phyloP scores from a whole-genome alignment of 2,888 invertebrate species.

The Strigamia transsilvanica region DNA sequence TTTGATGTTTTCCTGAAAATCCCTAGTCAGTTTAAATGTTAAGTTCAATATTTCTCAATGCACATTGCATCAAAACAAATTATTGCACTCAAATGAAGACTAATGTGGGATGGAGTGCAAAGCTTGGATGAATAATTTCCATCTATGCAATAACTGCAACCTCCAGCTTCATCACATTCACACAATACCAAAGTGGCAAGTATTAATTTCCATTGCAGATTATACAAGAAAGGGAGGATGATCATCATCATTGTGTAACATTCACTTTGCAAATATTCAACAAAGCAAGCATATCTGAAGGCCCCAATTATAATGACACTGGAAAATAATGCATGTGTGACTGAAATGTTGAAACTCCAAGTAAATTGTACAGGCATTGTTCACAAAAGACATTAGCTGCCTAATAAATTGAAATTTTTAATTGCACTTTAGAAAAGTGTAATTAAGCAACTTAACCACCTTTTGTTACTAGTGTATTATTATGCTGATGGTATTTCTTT shows the following conservation, averaged over 20 bases:
- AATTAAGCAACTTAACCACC: neutral
- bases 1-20: slow-evolving; percentile 1
- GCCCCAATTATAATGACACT: neutral
- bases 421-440: neutral
- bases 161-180: neutral
- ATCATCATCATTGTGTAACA: neutral
- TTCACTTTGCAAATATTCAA: neutral
- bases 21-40: neutral
- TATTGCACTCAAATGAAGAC: neutral
- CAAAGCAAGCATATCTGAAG: neutral
- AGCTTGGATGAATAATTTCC: neutral
- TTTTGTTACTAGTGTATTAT: no score
- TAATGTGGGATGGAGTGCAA: neutral
- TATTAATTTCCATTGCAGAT: neutral
- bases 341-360: neutral
- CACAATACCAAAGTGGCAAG: neutral
- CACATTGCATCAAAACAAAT: neutral
- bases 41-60: neutral
- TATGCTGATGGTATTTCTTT: no score
- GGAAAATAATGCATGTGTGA: neutral
- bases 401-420: neutral
- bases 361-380: neutral
- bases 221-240: neutral
- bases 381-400: neutral
- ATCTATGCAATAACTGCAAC: neutral